Base-by-base conservation (phyloP, 53 echinoderm and acorn worm genomes). In the Mesocentrotus franciscanus region DNA sequence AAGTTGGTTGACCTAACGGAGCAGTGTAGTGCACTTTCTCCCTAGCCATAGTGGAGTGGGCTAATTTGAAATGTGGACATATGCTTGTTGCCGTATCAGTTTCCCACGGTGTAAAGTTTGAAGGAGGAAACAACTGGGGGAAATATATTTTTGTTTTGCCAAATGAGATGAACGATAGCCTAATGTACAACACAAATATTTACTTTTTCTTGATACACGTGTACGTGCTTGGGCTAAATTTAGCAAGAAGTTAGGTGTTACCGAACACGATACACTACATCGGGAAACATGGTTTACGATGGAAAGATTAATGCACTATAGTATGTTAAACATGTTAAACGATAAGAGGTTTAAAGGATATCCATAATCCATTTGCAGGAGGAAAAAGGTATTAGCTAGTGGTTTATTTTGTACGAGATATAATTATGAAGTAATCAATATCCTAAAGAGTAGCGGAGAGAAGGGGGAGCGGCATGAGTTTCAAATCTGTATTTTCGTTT, bases 101-200 rank as follows among this genome's bases (percentile, higher is more conserved):
- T 87, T 24, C 58, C 27, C 59, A 87, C 4, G 13, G 29, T n/a
- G 29, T 59, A n/a, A 87, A 58, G 87, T 58, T 27, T 57, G 87
- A 87, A 87, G 58, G 57, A 87, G 87, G 58, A 27, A 58, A 87
- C 57, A 87, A 58, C 58, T 58, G n/a, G 1, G 11, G 87, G 1
- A 87, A 87, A 58, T 18, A 56, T 14, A 58, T 58, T 27, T 57
- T 87, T 15, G 24, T 87, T 36, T 58, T n/a, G n/a, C 26, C 13
- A 87, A 27, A 57, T 87, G 87, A 87, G 58, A 39, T 57, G 56
- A 87, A 87, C 11, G n/a, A 57, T 29, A 49, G 49, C 36, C 84
- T 84, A 57, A 87, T 26, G 34, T 87, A 39, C 87, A 87, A 4
- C 57, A 87, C 87, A 56, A 57, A 87, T 87, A 87, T 87, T 87